phyloP scores from a whole-genome alignment of 2,888 invertebrate genomes.

The Dysmachus trigonus region DNA sequence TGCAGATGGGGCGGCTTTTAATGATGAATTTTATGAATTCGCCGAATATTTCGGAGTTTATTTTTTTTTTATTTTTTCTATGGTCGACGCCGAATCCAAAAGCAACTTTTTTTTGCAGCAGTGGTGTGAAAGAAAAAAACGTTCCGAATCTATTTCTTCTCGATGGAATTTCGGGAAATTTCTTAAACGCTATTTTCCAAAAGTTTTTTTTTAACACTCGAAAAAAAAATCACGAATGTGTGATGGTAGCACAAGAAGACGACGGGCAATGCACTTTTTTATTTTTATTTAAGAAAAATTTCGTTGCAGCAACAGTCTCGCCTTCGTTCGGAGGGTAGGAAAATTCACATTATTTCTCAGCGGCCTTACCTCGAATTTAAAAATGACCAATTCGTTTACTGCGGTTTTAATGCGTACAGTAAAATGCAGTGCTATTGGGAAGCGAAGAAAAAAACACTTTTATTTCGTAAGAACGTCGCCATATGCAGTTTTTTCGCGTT shows the following conservation, averaged over 20 bases:
- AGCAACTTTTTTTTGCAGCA: neutral
- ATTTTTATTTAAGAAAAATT: neutral
- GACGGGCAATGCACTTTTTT: neutral
- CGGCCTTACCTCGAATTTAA: neutral
- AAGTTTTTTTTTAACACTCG: neutral
- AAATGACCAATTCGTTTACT: neutral
- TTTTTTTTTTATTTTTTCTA: neutral
- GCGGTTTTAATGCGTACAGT: neutral
- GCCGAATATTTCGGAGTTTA: neutral
- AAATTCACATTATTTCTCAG: neutral
- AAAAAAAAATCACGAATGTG: neutral
- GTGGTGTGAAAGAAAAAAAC: neutral
- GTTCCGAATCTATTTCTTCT: neutral
- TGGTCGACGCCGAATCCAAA: neutral
- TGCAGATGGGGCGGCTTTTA: neutral
- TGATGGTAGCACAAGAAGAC: neutral
- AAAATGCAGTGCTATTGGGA: neutral
- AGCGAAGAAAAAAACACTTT: neutral
- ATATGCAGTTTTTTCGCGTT: slow-evolving; percentile 45
- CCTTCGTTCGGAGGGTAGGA: neutral
- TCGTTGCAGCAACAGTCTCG: neutral
- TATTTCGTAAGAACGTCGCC: slow-evolving; percentile 44
- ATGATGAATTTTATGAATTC: neutral
- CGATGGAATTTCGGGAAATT: neutral
- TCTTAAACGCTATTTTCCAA: neutral